Evolutionary conservation across 1,140 invertebrate species (phyloP).

Genomic region (Lerema accius): DNA sequence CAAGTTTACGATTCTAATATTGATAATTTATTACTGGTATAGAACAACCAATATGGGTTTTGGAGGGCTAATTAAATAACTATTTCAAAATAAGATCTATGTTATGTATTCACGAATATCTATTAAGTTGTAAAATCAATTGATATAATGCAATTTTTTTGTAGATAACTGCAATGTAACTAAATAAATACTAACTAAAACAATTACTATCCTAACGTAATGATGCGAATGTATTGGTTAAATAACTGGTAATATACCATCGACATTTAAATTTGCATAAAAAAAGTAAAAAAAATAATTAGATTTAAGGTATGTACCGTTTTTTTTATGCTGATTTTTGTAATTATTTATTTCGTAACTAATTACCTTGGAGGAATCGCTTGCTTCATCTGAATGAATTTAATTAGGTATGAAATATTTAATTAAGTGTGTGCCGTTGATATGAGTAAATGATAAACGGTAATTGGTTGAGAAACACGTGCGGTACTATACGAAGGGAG

Average conservation of each 20-base stretch:
- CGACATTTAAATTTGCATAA: too few relatives aligned
- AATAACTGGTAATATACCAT: too few relatives aligned
- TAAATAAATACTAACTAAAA: too few relatives aligned
- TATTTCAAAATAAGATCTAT: neutral
- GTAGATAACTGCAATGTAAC: too few relatives aligned
- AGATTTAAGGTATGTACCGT: too few relatives aligned
- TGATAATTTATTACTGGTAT: neutral
- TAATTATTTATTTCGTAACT: neutral
- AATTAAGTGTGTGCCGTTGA: neutral
- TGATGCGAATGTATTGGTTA: too few relatives aligned
- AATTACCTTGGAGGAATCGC: slow-evolving; percentile 12
- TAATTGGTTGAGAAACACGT: neutral
- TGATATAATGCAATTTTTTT: too few relatives aligned
- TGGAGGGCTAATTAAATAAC: neutral
- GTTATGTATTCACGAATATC: too few relatives aligned
- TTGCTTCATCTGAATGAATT: slow-evolving; percentile 28
- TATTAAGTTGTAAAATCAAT: too few relatives aligned
- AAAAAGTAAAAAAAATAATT: too few relatives aligned
- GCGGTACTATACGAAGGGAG: too few relatives aligned
- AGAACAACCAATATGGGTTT: neutral
- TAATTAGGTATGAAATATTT: slow-evolving; percentile 10
- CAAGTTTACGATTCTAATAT: neutral
- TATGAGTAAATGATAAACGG: neutral
- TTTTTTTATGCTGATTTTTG: neutral
- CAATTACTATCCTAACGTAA: too few relatives aligned